Conservation (phyloP, 2,113 vertebrate genomes). For the Leuciscus idus region DNA sequence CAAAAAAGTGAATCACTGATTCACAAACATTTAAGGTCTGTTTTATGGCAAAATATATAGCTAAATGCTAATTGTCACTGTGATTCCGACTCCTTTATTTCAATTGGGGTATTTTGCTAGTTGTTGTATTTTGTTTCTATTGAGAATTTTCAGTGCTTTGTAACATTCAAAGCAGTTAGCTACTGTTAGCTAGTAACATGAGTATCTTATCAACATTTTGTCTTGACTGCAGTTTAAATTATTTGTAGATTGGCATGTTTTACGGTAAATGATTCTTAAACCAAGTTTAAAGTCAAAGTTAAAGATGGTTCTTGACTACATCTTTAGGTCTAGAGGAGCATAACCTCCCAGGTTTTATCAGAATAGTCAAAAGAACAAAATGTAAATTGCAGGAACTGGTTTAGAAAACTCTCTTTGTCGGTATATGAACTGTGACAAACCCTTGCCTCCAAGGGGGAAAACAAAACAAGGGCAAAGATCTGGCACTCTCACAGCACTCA, state of each 20-base stretch:
- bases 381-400: slow-evolving; percentile 5
- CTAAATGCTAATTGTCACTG: neutral
- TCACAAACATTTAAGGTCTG: neutral
- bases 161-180: neutral
- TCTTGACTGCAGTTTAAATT: neutral
- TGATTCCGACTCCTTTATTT: neutral
- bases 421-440: neutral
- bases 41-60: neutral
- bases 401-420: neutral
- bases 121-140: neutral
- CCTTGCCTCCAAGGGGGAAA: neutral
- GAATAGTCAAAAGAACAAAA: slow-evolving; percentile 5
- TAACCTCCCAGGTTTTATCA: neutral
- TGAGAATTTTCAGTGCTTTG: neutral
- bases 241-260: neutral
- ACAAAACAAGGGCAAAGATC: slow-evolving; percentile 17
- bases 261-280: neutral
- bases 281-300: neutral
- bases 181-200: neutral
- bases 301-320: neutral
- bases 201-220: neutral
- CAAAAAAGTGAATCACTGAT: neutral
- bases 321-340: neutral
- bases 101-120: neutral
- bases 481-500: slow-evolving; percentile 4